These are phyloP conservation scores for Syrmaticus mikado DNA, from an alignment of 2,113 vertebrate species.

Conservation along the genomic window DNA sequence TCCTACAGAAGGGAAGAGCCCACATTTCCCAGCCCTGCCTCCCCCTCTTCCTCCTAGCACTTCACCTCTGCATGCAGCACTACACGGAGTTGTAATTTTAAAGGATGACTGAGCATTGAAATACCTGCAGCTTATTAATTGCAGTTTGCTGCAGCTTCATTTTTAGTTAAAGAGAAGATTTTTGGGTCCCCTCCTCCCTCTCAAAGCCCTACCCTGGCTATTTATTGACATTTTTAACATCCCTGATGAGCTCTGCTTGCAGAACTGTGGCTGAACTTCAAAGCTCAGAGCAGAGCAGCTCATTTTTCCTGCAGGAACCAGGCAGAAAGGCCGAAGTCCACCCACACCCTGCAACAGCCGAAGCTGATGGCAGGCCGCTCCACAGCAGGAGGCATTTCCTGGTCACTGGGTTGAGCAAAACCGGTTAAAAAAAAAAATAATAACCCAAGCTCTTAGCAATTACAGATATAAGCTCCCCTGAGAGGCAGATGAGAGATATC, in stretches of 20 bases:
- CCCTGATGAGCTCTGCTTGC: fast-evolving
- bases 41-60: background rate
- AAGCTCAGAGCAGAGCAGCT: background rate
- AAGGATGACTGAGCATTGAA: background rate
- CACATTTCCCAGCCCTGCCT: background rate
- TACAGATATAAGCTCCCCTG: background rate
- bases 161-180: background rate
- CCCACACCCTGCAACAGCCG: background rate
- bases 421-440: too few species aligned
- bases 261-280: background rate
- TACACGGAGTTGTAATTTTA: background rate
- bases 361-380: background rate
- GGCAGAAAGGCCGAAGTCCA: background rate
- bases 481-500: background rate
- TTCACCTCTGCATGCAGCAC: background rate
- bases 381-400: background rate
- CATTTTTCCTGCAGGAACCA: fast-evolving
- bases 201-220: background rate
- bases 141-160: background rate
- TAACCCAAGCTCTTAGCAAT: fast-evolving
- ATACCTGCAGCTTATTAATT: background rate
- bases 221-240: background rate
- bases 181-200: fast-evolving
- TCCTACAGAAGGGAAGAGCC: background rate
- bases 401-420: background rate